Base-by-base conservation (phyloP, 2,113 vertebrate species). In the Rhineura floridana region DNA sequence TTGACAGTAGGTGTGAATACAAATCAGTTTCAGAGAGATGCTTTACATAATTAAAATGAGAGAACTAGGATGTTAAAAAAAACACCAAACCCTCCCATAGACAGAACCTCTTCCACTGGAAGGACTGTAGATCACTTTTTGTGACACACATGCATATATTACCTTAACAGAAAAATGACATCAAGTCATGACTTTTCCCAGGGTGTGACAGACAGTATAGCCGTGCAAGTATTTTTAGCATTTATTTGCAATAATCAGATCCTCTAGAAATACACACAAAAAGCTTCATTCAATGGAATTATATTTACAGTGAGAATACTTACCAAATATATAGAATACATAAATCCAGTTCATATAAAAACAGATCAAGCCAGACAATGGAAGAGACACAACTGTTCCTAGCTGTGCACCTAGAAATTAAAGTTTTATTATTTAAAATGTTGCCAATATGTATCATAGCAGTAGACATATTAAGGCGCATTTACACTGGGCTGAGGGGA, bases 311-410 rank as follows among this genome's bases (percentile, higher is more conserved):
- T 87, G 83, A 44, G 44, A 6, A 75, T 17, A 94, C 94, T 98
- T 97, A 99, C 99, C 99, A 94, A 99, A 99, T 90, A 99, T 87
- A 89, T 99, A 99, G 96, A 99, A 99, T 83, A 99, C 97, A 1
- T 98, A 99, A 86, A 97, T 96, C 99, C 99, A 99, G 92, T 97
- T 96, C 96, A 99, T 94, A 91, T 99, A 99, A 96, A 98, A 99
- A 93, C 98, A 99, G 95, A 99, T 99, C 94, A 98, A 94, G 78
- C 98, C 99, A 90, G 98, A 99, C 0, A 99, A 90, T 70, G 99
- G 99, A 70, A 99, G 97, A 82, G 98, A 96, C 5, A 99, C 94
- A 80, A 99, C 98, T 3, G 98, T 99, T 87, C 99, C 99, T 90
- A 99, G 94, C 91, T 99, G 98, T 67, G 98, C 97, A 95, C 99